These are phyloP conservation scores for Oxycera nigricornis DNA, from an alignment of 2,888 invertebrate species.

Conservation along the genomic window DNA sequence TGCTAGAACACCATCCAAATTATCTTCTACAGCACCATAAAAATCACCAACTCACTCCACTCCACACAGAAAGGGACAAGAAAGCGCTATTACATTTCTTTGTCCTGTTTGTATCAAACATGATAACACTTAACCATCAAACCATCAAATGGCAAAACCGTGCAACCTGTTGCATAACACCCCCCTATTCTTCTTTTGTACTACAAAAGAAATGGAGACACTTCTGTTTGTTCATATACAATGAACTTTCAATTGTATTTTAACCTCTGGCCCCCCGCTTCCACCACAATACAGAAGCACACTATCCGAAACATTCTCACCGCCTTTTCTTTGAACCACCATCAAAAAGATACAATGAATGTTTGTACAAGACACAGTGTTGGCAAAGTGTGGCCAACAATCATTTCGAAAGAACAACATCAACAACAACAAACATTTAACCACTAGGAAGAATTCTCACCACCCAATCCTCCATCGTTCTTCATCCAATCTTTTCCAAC, in stretches of 20 bases:
- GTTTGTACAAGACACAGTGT: too few species aligned
- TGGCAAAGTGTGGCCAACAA: background rate
- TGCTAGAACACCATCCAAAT: too few species aligned
- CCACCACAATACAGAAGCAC: too few species aligned
- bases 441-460: background rate
- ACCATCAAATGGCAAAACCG: conserved; percentile 23
- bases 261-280: too few species aligned
- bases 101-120: background rate
- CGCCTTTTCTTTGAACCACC: background rate
- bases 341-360: background rate
- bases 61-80: too few species aligned
- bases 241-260: background rate
- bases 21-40: too few species aligned
- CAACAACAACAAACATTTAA: background rate
- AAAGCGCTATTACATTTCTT: background rate
- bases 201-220: conserved; percentile 17
- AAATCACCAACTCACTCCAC: too few species aligned
- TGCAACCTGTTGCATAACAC: conserved; percentile 16
- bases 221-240: background rate
- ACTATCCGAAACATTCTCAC: background rate
- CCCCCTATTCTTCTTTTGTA: conserved; percentile 1
- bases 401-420: background rate
- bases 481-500: conserved; percentile 14
- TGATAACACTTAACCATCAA: conserved; percentile 34
- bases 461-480: background rate